phyloP scores from a whole-genome alignment of 2,797 vertebrate species.

The Myotis vivesi region DNA sequence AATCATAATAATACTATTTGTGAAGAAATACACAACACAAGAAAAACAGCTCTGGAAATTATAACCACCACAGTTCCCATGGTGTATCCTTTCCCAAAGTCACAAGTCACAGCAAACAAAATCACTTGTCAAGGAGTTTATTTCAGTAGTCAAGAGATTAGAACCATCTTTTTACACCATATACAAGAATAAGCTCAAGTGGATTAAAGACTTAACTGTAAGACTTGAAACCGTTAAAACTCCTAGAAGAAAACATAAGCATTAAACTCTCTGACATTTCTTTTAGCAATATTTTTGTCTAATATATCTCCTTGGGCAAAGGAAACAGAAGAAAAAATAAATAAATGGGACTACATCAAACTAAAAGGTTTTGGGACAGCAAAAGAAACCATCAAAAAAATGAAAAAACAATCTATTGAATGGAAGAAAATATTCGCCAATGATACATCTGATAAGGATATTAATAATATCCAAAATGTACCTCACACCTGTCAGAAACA shows the following conservation, averaged over 20 bases:
- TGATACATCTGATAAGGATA: background rate
- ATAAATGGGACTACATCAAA: background rate
- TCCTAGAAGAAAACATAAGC: background rate
- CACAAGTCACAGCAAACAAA: constrained; percentile 58
- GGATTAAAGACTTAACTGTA: background rate
- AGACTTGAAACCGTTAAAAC: background rate
- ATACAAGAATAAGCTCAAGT: background rate
- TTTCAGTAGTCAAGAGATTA: constrained; percentile 37
- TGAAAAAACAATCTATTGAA: background rate
- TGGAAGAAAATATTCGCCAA: background rate
- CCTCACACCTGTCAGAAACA: background rate
- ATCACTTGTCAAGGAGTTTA: constrained; percentile 4
- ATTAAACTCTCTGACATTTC: background rate
- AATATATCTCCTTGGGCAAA: background rate
- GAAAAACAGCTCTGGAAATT: background rate
- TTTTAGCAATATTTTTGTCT: background rate
- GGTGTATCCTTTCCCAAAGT: background rate
- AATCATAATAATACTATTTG: constrained; percentile 3
- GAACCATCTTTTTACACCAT: background rate
- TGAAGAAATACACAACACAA: constrained; percentile 4
- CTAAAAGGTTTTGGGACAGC: background rate
- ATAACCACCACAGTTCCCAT: background rate
- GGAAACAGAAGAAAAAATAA: background rate
- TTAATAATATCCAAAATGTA: background rate
- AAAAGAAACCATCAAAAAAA: background rate